phyloP scores from a whole-genome alignment of 1,140 invertebrate species.

The Colletes latitarsis region DNA sequence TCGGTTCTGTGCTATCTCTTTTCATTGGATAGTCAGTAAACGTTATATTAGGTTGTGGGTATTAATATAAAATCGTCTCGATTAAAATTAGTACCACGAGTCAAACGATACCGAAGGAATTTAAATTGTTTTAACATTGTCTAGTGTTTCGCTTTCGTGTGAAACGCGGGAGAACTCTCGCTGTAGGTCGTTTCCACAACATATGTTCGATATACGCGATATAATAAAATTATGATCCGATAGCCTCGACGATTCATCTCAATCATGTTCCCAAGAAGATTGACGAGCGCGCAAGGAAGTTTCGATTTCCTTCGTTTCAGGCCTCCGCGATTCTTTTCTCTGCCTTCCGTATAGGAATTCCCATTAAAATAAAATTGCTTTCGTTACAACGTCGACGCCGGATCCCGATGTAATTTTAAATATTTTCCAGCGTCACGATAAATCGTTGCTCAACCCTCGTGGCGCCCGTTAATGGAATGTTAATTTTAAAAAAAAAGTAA shows the following conservation, averaged over 20 bases:
- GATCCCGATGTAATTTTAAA: neutral
- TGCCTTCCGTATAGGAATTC: conserved; percentile 5
- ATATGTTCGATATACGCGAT: conserved; percentile 34
- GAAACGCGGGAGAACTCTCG: no score
- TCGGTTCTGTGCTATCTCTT: no score
- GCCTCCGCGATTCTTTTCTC: conserved; percentile 3
- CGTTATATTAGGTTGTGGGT: no score
- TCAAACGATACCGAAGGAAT: neutral
- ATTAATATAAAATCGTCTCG: no score
- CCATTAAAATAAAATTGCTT: conserved; percentile 28
- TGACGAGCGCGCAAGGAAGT: conserved; percentile 49
- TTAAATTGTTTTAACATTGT: neutral
- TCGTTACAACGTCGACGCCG: neutral
- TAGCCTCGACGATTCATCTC: conserved; percentile 53
- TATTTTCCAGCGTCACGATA: neutral
- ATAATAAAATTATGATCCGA: conserved; percentile 64
- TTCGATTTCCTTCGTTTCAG: conserved; percentile 32
- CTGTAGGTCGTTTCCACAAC: neutral
- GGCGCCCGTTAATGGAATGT: neutral
- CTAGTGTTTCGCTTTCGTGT: neutral
- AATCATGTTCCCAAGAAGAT: conserved; percentile 57
- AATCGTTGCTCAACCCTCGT: neutral
- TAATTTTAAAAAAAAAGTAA: conserved; percentile 11
- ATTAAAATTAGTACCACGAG: no score
- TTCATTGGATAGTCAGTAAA: no score